phyloP scores from a whole-genome alignment of 2,888 invertebrate genomes.

The Latheticus oryzae region DNA sequence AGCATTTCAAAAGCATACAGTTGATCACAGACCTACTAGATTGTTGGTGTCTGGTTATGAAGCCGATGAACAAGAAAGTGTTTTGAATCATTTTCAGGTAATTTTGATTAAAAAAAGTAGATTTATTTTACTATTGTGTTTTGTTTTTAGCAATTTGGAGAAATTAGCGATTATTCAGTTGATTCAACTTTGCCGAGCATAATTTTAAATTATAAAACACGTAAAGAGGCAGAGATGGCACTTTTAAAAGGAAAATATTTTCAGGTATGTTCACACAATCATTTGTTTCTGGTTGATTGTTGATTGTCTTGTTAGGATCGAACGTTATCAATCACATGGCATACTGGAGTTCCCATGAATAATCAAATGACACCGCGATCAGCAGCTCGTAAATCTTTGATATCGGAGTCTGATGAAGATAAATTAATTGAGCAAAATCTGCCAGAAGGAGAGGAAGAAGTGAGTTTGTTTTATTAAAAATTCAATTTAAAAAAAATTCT shows the following conservation, averaged over 20 bases:
- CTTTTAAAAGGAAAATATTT: conserved; percentile 81
- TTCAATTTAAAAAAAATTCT: conserved; percentile 20
- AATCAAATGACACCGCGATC: conserved; percentile 47
- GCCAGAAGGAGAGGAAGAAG: conserved; percentile 65
- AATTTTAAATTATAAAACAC: conserved; percentile 78
- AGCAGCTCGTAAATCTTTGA: conserved; percentile 56
- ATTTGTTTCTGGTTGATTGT: too few relatives aligned
- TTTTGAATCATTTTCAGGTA: conserved; percentile 87
- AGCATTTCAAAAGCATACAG: conserved; percentile 68
- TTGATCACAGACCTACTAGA: conserved; percentile 88
- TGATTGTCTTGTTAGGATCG: conserved; percentile 60
- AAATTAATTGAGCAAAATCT: conserved; percentile 63
- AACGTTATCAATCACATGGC: conserved; percentile 65
- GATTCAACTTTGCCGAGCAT: conserved; percentile 81
- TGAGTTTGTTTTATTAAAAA: conserved; percentile 49
- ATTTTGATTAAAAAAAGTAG: conserved; percentile 6
- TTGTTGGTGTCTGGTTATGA: conserved; percentile 90
- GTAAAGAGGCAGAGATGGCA: conserved; percentile 85
- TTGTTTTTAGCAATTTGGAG: conserved; percentile 81
- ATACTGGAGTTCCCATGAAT: conserved; percentile 52
- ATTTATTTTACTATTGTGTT: conserved; percentile 8
- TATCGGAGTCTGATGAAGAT: conserved; percentile 65
- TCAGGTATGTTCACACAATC: too few relatives aligned
- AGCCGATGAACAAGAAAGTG: conserved; percentile 82
- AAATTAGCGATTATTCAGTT: conserved; percentile 83